A percentile compares a stretch with the other conserved stretches of the same genome.
These are phyloP conservation scores for Periophthalmus magnuspinnatus DNA, from an alignment of 2,797 vertebrate species.

Conservation along the genomic window DNA sequence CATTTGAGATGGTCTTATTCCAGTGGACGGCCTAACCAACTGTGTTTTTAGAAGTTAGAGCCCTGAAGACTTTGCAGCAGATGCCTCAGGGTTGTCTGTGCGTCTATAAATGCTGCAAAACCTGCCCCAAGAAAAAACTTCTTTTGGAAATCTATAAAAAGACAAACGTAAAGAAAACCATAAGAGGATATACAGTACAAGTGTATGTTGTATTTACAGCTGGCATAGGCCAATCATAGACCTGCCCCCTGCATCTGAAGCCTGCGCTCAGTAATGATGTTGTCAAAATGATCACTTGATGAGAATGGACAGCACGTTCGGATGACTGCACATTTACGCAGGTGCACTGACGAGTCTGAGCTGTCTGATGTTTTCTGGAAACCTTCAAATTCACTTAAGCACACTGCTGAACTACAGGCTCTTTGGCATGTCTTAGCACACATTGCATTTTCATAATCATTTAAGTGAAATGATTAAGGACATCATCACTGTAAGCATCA, in stretches of 20 bases:
- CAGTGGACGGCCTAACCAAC: background rate
- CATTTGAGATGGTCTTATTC: background rate
- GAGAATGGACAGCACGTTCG: slow-evolving; percentile 36
- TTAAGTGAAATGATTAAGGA: background rate
- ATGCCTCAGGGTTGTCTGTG: slow-evolving; percentile 15
- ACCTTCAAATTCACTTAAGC: background rate
- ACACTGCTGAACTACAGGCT: background rate
- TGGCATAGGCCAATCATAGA: slow-evolving; percentile 14
- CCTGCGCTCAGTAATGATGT: slow-evolving; percentile 23
- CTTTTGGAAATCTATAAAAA: background rate
- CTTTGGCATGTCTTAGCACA: background rate
- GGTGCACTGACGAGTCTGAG: slow-evolving; percentile 42
- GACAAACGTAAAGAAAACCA: background rate
- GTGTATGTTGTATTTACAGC: slow-evolving; percentile 1
- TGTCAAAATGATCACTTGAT: slow-evolving; percentile 37
- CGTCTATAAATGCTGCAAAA: slow-evolving; percentile 19
- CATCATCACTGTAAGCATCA: too few relatives aligned
- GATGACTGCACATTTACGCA: slow-evolving; percentile 40
- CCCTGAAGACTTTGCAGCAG: slow-evolving; percentile 22
- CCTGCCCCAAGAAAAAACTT: slow-evolving; percentile 8
- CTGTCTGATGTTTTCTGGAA: slow-evolving; percentile 28
- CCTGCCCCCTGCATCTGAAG: slow-evolving; percentile 4
- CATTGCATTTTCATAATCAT: background rate
- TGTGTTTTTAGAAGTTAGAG: slow-evolving; percentile 12
- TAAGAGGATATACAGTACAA: background rate